Conservation (phyloP, 2,113 vertebrate species). For the Cynoglossus semilaevis region DNA sequence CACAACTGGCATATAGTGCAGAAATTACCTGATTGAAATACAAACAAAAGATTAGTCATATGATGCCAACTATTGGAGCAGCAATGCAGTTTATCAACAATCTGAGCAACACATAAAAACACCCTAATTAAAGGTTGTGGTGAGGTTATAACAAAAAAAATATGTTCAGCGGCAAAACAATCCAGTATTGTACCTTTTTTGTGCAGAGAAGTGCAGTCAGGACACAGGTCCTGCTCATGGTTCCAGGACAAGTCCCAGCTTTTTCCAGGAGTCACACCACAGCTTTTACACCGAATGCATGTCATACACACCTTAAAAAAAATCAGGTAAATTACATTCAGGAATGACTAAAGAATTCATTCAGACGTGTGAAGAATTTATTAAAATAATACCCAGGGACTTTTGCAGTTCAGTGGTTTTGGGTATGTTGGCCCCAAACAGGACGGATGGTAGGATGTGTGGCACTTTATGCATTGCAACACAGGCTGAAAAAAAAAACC, state of each 20-base stretch:
- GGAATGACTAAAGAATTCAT: background rate
- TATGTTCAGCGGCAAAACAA: background rate
- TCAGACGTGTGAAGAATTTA: background rate
- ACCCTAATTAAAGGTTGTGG: background rate
- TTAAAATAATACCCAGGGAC: constrained; percentile 80
- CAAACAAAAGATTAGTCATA: constrained; percentile 2
- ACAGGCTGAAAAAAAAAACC: constrained; percentile 78
- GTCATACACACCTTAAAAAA: constrained; percentile 82
- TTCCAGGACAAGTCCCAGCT: constrained; percentile 83
- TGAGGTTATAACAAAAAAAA: no score
- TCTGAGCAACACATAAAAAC: background rate
- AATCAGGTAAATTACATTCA: background rate
- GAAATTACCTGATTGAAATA: constrained; percentile 78
- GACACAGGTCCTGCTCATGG: constrained; percentile 83
- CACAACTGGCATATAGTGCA: constrained; percentile 86
- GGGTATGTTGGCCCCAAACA: constrained; percentile 90
- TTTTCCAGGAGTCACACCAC: constrained; percentile 86
- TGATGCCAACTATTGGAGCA: no score
- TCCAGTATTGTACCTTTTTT: constrained; percentile 74
- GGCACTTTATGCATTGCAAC: constrained; percentile 85
- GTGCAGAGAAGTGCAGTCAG: constrained; percentile 81
- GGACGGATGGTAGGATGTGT: constrained; percentile 85
- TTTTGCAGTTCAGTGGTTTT: constrained; percentile 79
- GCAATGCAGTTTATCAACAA: no score
- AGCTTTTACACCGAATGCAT: constrained; percentile 90